A percentile compares a stretch with the other conserved stretches of the same genome.
Conservation (phyloP, 2,888 invertebrate genomes). For the Antitype chi region DNA sequence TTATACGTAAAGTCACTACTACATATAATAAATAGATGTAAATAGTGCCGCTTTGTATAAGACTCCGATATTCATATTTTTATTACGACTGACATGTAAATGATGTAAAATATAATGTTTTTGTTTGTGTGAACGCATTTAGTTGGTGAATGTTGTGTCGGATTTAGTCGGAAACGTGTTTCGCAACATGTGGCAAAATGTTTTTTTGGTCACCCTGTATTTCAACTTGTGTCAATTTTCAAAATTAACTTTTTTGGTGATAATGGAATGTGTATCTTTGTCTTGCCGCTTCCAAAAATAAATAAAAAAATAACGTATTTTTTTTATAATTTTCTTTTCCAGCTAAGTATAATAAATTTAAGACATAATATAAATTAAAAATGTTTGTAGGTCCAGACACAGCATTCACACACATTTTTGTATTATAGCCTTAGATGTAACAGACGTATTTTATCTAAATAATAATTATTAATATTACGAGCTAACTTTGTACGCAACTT, state of each 20-base stretch:
- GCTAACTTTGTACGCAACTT: conserved; percentile 62
- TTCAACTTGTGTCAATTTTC: conserved; percentile 29
- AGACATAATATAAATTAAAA: not conserved
- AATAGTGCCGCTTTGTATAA: conserved; percentile 72
- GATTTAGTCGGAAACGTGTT: conserved; percentile 28
- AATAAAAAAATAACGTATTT: no score
- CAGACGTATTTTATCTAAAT: conserved; percentile 67
- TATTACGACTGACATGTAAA: conserved; percentile 87
- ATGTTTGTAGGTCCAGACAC: conserved; percentile 46
- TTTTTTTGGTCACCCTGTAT: not conserved
- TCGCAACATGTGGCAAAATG: conserved; percentile 4
- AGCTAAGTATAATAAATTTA: not conserved
- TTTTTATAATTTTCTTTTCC: not conserved
- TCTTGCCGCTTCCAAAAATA: conserved; percentile 9
- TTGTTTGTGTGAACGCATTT: conserved; percentile 77
- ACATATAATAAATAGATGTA: conserved; percentile 68
- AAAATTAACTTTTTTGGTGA: conserved; percentile 2
- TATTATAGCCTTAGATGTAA: conserved; percentile 69
- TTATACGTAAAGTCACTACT: conserved; percentile 68
- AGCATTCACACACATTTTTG: conserved; percentile 68
- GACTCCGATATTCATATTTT: conserved; percentile 77
- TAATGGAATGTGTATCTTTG: not conserved
- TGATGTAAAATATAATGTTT: conserved; percentile 78
- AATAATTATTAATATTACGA: conserved; percentile 57
- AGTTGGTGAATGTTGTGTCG: conserved; percentile 76